Evolutionary conservation across 2,888 invertebrate genomes (phyloP).

Genomic region (Eulithis testata): DNA sequence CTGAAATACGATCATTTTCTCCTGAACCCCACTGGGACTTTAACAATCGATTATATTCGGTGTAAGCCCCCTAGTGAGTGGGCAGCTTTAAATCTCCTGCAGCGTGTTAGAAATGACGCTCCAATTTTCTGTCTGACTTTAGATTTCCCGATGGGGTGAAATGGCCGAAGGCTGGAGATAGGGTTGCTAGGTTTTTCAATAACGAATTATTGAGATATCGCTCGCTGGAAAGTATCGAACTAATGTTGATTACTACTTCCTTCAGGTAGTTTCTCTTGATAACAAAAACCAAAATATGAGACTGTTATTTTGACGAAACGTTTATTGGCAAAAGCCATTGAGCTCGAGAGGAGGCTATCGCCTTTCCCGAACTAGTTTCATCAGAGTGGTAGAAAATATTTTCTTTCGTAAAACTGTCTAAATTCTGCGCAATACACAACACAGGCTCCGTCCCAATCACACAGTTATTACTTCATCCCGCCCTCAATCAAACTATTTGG

Average conservation of each 20-base stretch:
- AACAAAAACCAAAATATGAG: too few relatives aligned
- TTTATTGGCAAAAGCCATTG: too few relatives aligned
- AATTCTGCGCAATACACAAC: conserved; percentile 2
- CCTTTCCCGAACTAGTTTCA: background rate
- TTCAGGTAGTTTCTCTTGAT: too few relatives aligned
- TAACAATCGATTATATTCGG: conserved; percentile 19
- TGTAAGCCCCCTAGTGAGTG: conserved; percentile 33
- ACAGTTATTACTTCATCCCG: conserved; percentile 31
- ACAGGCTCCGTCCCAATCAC: conserved; percentile 22
- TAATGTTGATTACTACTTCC: too few relatives aligned
- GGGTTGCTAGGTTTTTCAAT: conserved; percentile 11
- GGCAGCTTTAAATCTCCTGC: conserved; percentile 28
- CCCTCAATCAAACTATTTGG: conserved; percentile 44
- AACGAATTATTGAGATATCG: background rate
- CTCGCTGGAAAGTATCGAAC: too few relatives aligned
- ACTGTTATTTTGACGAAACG: too few relatives aligned
- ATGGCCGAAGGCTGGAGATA: conserved; percentile 26
- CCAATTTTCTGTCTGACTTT: conserved; percentile 43
- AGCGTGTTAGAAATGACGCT: conserved; percentile 42
- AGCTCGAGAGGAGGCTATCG: too few relatives aligned
- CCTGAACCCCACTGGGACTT: background rate
- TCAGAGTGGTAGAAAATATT: conserved; percentile 1
- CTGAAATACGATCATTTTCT: background rate
- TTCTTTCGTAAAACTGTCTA: background rate
- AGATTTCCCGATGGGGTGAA: conserved; percentile 45